Conservation (phyloP, 2,113 vertebrate species). For the Rallus limicola region DNA sequence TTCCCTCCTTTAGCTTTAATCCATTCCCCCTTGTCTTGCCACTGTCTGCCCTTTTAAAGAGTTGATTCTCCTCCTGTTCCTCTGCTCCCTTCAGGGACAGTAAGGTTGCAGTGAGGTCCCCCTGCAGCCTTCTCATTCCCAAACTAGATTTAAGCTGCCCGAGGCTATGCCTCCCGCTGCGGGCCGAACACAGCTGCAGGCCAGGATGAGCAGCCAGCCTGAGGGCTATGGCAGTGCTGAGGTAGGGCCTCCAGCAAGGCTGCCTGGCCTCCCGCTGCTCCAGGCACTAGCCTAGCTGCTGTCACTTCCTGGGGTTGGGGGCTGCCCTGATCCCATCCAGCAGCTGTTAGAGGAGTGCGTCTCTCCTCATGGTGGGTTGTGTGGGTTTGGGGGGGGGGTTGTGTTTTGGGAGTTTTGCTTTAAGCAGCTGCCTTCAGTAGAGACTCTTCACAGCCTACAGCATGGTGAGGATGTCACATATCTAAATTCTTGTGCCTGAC, state of each 20-base stretch:
- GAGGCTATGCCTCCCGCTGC: fast-evolving
- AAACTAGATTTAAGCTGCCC: fast-evolving
- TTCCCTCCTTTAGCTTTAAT: too few relatives aligned
- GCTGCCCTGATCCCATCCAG: background rate
- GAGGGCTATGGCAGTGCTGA: fast-evolving
- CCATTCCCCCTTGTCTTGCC: too few relatives aligned
- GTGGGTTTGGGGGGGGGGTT: too few relatives aligned
- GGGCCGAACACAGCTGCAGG: fast-evolving
- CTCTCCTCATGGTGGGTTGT: fast-evolving
- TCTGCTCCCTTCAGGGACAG: too few relatives aligned
- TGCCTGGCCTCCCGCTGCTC: background rate
- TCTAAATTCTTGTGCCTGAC: fast-evolving
- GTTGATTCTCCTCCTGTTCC: too few relatives aligned
- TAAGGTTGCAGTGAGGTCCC: too few relatives aligned
- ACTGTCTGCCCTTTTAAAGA: too few relatives aligned
- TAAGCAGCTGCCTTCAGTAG: fast-evolving
- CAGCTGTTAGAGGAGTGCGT: fast-evolving
- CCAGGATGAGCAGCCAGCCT: fast-evolving
- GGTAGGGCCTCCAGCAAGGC: fast-evolving
- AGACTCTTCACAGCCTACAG: background rate
- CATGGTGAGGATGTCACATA: too few relatives aligned
- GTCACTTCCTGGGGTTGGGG: fast-evolving
- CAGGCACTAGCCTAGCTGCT: background rate
- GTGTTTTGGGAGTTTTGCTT: too few relatives aligned
- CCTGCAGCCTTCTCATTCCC: too few relatives aligned